These are phyloP conservation scores for Xanthia icteritia DNA, from an alignment of 2,888 invertebrate species.

Conservation along the genomic window DNA sequence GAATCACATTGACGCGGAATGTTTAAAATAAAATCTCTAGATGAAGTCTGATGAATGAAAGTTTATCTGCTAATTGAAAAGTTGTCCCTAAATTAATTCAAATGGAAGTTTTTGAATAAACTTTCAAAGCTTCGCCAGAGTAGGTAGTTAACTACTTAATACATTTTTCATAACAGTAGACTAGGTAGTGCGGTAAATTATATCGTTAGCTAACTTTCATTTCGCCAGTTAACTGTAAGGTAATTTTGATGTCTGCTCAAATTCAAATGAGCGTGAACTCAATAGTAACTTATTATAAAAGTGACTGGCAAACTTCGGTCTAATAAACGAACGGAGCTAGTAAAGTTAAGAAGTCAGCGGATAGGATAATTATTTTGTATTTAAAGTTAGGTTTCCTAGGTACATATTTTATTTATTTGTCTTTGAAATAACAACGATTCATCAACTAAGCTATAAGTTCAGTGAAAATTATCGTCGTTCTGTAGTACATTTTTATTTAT, in stretches of 20 bases:
- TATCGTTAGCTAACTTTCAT: constrained; percentile 4
- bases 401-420: not conserved
- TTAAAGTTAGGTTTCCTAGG: no score
- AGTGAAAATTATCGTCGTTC: no score
- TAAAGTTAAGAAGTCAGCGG: not conserved
- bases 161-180: constrained; percentile 10
- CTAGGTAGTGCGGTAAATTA: constrained; percentile 13
- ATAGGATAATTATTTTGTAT: not conserved
- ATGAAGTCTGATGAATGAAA: not conserved
- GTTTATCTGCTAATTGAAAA: not conserved
- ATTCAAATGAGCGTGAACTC: constrained; percentile 32
- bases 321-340: not conserved
- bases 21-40: not conserved
- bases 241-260: constrained; percentile 22
- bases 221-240: constrained; percentile 22
- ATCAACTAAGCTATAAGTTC: not conserved
- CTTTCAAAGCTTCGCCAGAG: not conserved
- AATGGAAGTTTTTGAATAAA: no score
- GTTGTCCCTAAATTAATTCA: not conserved
- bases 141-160: not conserved
- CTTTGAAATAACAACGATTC: not conserved
- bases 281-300: constrained; percentile 1
- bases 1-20: no score
- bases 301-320: not conserved
- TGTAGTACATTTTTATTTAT: not conserved